Conservation (phyloP, 2,113 vertebrate genomes). For the Alaudala cheleensis region DNA sequence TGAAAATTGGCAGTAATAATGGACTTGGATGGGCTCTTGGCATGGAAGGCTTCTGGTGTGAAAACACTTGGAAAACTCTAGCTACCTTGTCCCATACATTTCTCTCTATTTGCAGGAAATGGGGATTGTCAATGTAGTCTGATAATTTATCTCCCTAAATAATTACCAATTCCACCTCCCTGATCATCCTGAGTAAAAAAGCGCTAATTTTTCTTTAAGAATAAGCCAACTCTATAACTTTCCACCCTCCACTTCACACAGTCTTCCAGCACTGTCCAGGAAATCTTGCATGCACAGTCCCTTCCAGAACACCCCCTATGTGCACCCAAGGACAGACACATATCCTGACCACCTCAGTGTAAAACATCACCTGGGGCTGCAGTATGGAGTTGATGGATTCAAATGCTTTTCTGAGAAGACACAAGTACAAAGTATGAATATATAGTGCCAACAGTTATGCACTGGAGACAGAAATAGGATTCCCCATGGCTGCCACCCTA, state of each 20-base stretch:
- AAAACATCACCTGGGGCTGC: neutral
- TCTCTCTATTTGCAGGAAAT: neutral
- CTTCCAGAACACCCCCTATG: neutral
- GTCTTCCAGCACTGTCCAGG: neutral
- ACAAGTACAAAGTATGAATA: neutral
- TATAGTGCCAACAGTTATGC: neutral
- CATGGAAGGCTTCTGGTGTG: neutral
- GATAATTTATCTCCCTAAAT: neutral
- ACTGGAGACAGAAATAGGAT: neutral
- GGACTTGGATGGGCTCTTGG: neutral
- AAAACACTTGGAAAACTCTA: neutral
- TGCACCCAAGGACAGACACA: rapidly evolving
- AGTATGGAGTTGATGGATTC: neutral
- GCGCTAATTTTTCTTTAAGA: neutral
- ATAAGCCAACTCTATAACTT: neutral
- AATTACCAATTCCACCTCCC: neutral
- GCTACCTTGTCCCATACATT: neutral
- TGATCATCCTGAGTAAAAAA: neutral
- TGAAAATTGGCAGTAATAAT: neutral
- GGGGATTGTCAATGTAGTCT: neutral
- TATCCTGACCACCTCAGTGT: neutral
- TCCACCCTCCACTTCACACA: neutral
- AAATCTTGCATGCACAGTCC: neutral
- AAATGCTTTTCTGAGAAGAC: neutral
- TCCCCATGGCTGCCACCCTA: rapidly evolving